Evolutionary conservation across 1,140 invertebrate genomes (phyloP).

Genomic region (Arion vulgaris): DNA sequence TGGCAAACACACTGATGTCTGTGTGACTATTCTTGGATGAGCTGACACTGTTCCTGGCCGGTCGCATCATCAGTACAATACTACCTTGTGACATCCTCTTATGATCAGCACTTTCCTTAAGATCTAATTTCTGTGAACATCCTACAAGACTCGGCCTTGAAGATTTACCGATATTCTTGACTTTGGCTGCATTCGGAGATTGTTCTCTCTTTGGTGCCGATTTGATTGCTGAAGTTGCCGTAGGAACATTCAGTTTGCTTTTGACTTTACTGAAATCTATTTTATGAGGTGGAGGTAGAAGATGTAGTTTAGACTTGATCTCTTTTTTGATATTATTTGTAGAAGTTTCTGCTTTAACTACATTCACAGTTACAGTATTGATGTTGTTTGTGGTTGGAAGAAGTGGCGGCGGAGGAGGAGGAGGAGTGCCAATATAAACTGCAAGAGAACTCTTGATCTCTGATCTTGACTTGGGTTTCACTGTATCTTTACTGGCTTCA

Average conservation of each 20-base stretch:
- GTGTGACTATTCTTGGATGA: slow-evolving; percentile 39
- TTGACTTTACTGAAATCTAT: slow-evolving; percentile 68
- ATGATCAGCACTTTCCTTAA: not conserved
- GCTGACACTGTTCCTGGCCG: slow-evolving; percentile 30
- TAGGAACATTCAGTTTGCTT: slow-evolving; percentile 60
- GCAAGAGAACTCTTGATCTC: slow-evolving; percentile 71
- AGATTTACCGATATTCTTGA: not conserved
- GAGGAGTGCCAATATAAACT: slow-evolving; percentile 49
- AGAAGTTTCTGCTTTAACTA: slow-evolving; percentile 46
- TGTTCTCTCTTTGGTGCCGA: slow-evolving; percentile 25
- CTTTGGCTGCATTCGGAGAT: slow-evolving; percentile 35
- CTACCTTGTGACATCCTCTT: slow-evolving; percentile 25
- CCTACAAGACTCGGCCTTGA: slow-evolving; percentile 26
- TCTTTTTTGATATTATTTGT: slow-evolving; percentile 29
- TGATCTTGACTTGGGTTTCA: slow-evolving; percentile 61
- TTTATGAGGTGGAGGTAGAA: slow-evolving; percentile 49
- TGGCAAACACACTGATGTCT: slow-evolving; percentile 37
- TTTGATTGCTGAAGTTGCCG: slow-evolving; percentile 39
- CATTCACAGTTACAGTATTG: not conserved
- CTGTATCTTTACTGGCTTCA: slow-evolving; percentile 63
- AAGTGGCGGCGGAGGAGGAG: not conserved
- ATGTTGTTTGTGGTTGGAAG: not conserved
- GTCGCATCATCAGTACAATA: slow-evolving; percentile 25
- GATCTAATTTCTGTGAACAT: not conserved
- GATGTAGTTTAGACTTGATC: slow-evolving; percentile 51